Evolutionary conservation across 2,113 vertebrate species (phyloP), one percentile per base, ranked within the genome.

Genomic region (Ammodytes marinus): DNA sequence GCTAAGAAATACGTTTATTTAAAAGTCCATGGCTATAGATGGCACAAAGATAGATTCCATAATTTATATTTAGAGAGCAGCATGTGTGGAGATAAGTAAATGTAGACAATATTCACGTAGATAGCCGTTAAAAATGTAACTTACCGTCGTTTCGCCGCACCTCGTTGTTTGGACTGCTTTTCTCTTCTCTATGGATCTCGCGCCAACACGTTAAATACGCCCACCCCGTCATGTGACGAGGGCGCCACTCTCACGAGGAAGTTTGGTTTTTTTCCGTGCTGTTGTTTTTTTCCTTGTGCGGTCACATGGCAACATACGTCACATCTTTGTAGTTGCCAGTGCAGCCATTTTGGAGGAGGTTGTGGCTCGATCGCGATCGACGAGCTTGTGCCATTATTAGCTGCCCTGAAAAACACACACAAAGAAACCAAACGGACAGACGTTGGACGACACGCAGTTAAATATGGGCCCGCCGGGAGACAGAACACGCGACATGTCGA

Each of bases 391-490:
- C 86, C 85, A 46, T 91, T 91, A 83, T 85, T 86, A 88, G 91
- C 91, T 75, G 66, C 61, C 67, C 59, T 27, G 19, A 78, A 84
- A 77, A 87, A 83, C 80, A 65, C 77, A 90, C 83, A 90, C 86
- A 91, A 85, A 86, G 87, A 91, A 88, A 86, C 63, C 81, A 71
- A 87, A 90, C 84, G 88, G 74, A 85, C 89, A 93, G 88, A 89
- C 94, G 94, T 94, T 86, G 90, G 90, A 89, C 89, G 82, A 87
- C 88, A 86, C 82, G 88, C 93, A 84, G 86, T 92, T 88, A 90
- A 94, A 74, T 82, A 96, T 96, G 95, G 95, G 95, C 93, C 94
- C 95, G 68, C 95, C 96, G 95, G 96, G 97, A 94, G 96, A 95
- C 95, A 97, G 95, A 95, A 92, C 91, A 91, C 93, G 94, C 93